phyloP scores from a whole-genome alignment of 2,113 vertebrate genomes.

The Enhydra lutris region DNA sequence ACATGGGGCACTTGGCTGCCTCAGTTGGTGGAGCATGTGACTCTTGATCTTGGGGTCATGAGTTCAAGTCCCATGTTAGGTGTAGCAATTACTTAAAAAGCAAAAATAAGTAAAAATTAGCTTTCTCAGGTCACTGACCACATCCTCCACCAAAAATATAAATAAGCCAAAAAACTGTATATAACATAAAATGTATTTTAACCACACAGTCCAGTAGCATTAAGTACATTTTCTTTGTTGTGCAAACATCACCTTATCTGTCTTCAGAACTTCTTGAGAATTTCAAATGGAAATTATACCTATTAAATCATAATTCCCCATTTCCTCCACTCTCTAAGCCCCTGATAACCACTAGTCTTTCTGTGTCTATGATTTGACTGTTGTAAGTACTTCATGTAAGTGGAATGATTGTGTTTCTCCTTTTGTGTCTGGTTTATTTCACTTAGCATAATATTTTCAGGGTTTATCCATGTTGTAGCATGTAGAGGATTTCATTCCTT shows the following conservation, averaged over 20 bases:
- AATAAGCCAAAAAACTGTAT: not conserved
- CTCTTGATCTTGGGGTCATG: not conserved
- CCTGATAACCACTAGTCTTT: not conserved
- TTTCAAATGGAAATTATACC: not conserved
- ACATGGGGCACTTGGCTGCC: not conserved
- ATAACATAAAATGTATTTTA: not conserved
- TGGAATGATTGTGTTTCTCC: not conserved
- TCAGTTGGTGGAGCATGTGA: not conserved
- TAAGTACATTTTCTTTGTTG: not conserved
- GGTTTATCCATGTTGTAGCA: not conserved
- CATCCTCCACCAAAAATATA: not conserved
- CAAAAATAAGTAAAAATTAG: not conserved
- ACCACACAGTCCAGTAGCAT: not conserved
- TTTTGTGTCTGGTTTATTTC: not conserved
- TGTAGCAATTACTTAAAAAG: not conserved
- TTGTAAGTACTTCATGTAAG: not conserved
- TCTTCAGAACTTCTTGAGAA: not conserved
- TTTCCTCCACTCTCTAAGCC: not conserved
- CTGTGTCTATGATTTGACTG: not conserved
- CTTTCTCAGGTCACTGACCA: not conserved
- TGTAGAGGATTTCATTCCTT: not conserved
- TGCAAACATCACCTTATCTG: not conserved
- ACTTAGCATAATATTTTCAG: not conserved
- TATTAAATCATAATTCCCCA: not conserved
- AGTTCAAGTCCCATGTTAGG: not conserved